Conservation (phyloP, 2,888 invertebrate genomes). For the Drosophila buzzatii region DNA sequence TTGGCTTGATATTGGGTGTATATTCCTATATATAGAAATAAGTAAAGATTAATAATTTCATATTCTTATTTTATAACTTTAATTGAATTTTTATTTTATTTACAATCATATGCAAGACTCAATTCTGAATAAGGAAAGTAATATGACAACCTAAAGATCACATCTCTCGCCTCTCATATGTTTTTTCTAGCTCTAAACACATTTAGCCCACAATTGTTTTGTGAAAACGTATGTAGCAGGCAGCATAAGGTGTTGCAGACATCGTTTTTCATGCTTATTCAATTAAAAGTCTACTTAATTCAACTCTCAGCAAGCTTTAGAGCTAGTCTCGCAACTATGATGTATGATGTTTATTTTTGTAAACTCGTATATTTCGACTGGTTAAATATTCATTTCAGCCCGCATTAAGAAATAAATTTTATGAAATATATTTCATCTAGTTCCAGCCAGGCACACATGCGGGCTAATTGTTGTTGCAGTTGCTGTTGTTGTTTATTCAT, state of each 20-base stretch:
- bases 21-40: too few species aligned
- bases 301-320: not conserved
- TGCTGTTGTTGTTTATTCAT: constrained; percentile 2
- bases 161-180: not conserved
- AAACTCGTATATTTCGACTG: constrained; percentile 9
- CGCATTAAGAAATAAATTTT: constrained; percentile 33
- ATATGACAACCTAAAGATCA: too few species aligned
- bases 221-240: not conserved
- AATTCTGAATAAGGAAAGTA: too few species aligned
- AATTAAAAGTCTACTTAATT: not conserved
- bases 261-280: not conserved
- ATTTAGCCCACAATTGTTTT: not conserved
- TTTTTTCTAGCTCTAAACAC: not conserved
- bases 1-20: too few species aligned
- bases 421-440: constrained; percentile 15
- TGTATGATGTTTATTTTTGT: not conserved
- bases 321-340: constrained; percentile 2
- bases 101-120: too few species aligned
- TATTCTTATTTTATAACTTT: too few species aligned
- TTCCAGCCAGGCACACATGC: constrained; percentile 17
- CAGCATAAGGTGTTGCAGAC: not conserved
- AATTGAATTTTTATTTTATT: too few species aligned
- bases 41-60: too few species aligned
- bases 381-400: constrained; percentile 30
- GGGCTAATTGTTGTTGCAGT: constrained; percentile 32